phyloP scores from a whole-genome alignment of 2,113 vertebrate genomes.

The Synodontis membranacea region DNA sequence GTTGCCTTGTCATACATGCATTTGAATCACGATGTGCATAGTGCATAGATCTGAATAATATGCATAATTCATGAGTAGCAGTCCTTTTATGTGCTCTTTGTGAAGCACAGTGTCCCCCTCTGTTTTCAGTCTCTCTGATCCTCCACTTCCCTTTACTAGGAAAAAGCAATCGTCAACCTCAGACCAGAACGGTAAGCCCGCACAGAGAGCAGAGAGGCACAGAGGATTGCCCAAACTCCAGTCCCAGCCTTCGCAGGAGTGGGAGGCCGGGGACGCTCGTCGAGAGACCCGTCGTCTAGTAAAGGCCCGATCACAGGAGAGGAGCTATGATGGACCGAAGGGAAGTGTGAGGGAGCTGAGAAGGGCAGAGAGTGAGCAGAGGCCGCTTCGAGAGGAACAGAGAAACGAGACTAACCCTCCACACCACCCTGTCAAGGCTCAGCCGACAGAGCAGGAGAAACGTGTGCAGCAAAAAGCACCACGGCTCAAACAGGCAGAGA shows the following conservation, averaged over 20 bases:
- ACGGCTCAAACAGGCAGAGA: constrained; percentile 71
- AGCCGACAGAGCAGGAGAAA: constrained; percentile 70
- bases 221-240: constrained; percentile 70
- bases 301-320: constrained; percentile 89
- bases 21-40: constrained; percentile 9
- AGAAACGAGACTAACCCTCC: constrained; percentile 60
- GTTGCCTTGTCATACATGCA: constrained; percentile 1
- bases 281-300: constrained; percentile 82
- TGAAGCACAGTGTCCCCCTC: not conserved
- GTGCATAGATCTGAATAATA: constrained; percentile 12
- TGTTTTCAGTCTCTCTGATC: constrained; percentile 28
- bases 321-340: constrained; percentile 74
- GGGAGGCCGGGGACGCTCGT: constrained; percentile 80
- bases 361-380: constrained; percentile 80
- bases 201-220: constrained; percentile 77
- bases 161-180: constrained; percentile 75
- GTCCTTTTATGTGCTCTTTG: constrained; percentile 18
- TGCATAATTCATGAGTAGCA: constrained; percentile 15
- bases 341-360: constrained; percentile 71
- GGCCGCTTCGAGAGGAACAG: constrained; percentile 57
- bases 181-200: constrained; percentile 81
- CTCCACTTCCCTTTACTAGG: constrained; percentile 64
- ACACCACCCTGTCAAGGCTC: constrained; percentile 51
- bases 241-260: constrained; percentile 79
- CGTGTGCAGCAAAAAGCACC: constrained; percentile 77